Conservation (phyloP, 1,140 invertebrate species). For the Rhagoletis zephyria region DNA sequence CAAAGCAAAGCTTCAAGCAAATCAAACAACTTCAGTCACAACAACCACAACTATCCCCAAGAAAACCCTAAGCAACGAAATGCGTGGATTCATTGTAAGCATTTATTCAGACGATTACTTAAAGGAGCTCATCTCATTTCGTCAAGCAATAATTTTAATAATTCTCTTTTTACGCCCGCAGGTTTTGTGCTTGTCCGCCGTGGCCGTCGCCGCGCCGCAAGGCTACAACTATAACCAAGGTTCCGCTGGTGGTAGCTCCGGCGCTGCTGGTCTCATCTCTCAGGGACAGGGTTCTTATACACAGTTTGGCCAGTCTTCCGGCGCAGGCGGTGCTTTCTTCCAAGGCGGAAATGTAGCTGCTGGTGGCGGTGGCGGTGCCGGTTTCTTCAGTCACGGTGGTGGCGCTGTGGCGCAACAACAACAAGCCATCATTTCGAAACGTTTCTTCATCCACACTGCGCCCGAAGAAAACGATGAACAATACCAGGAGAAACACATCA, state of each 20-base stretch:
- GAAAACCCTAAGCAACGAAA: conserved; percentile 65
- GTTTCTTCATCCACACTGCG: conserved; percentile 71
- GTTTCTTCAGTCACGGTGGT: conserved; percentile 63
- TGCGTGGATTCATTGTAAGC: conserved; percentile 73
- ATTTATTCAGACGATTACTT: neutral
- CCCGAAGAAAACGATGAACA: conserved; percentile 70
- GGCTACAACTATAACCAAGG: conserved; percentile 70
- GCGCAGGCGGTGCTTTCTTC: conserved; percentile 60
- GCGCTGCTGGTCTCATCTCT: neutral
- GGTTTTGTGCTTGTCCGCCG: conserved; percentile 68
- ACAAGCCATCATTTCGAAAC: conserved; percentile 75
- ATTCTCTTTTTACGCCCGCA: conserved; percentile 54
- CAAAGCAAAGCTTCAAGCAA: conserved; percentile 55
- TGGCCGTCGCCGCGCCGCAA: conserved; percentile 69
- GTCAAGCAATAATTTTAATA: neutral
- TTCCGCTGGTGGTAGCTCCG: neutral
- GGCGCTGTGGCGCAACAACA: conserved; percentile 57
- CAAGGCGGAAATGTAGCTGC: conserved; percentile 56
- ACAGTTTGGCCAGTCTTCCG: conserved; percentile 10
- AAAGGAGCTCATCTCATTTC: neutral
- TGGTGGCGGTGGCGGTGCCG: conserved; percentile 25
- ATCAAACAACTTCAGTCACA: conserved; percentile 60
- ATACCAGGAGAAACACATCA: conserved; percentile 72
- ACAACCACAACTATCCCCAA: conserved; percentile 54
- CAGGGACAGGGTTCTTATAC: conserved; percentile 31